Percentiles rank a stretch among this genome's conserved stretches.
Conservation (phyloP, 2,888 invertebrate species). For the Polydrusus tereticollis region DNA sequence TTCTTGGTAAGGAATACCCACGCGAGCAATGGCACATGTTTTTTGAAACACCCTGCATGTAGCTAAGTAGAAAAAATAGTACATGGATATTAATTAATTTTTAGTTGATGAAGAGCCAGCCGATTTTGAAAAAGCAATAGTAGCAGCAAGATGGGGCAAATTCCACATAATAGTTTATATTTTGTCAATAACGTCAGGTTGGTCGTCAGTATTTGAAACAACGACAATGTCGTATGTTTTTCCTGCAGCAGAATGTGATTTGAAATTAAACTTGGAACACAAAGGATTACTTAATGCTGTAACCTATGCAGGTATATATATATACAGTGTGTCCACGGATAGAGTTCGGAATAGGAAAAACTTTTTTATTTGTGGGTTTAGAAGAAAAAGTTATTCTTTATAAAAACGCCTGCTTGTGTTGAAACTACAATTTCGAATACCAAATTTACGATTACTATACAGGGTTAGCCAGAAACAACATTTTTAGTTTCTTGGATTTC, state of each 20-base stretch:
- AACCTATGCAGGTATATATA: slow-evolving; percentile 75
- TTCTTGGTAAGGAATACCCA: too few relatives aligned
- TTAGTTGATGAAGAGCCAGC: slow-evolving; percentile 62
- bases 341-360: neutral
- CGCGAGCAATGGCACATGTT: too few relatives aligned
- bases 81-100: neutral
- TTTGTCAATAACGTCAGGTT: slow-evolving; percentile 75
- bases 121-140: slow-evolving; percentile 80
- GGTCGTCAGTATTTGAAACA: slow-evolving; percentile 79
- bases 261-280: slow-evolving; percentile 75
- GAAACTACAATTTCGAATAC: too few relatives aligned
- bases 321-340: too few relatives aligned
- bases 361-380: neutral
- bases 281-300: slow-evolving; percentile 81
- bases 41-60: too few relatives aligned
- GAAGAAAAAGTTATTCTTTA: too few relatives aligned
- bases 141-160: slow-evolving; percentile 77
- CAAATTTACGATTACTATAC: too few relatives aligned
- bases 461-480: too few relatives aligned
- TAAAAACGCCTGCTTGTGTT: too few relatives aligned
- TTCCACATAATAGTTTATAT: slow-evolving; percentile 75
- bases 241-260: slow-evolving; percentile 82
- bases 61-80: too few relatives aligned
- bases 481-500: too few relatives aligned
- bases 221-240: slow-evolving; percentile 81